A percentile compares a stretch with the other conserved stretches of the same genome.
Conservation (phyloP, 1,140 invertebrate genomes). For the Trypoxylus dichotomus region DNA sequence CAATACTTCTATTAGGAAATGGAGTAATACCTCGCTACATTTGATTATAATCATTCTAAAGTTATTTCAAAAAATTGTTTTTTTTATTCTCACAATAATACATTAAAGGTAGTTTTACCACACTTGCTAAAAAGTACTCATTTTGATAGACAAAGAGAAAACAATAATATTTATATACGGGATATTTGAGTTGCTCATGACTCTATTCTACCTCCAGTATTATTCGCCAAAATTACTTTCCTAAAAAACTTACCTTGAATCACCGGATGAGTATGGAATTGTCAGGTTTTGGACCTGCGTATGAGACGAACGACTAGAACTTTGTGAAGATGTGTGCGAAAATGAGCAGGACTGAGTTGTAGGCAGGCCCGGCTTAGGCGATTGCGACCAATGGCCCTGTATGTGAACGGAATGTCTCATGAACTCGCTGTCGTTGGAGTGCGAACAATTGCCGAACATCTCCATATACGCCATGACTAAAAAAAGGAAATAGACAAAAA, state of each 20-base stretch:
- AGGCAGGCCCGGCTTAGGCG: constrained; percentile 51
- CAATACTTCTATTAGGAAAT: too few species aligned
- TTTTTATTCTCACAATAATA: too few species aligned
- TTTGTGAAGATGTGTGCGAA: constrained; percentile 47
- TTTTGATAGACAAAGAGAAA: too few species aligned
- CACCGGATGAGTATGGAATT: constrained; percentile 54
- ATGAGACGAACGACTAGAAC: constrained; percentile 48
- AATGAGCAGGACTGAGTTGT: constrained; percentile 65
- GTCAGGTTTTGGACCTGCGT: constrained; percentile 52
- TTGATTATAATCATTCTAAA: too few species aligned
- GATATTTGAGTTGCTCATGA: too few species aligned
- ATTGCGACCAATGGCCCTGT: constrained; percentile 65
- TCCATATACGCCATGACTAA: constrained; percentile 96
- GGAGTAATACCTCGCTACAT: too few species aligned
- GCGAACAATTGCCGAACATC: constrained; percentile 87
- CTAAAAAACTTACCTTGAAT: constrained; percentile 52
- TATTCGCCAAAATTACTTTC: too few species aligned
- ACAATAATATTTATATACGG: too few species aligned
- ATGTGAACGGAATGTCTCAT: constrained; percentile 81
- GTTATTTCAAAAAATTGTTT: too few species aligned
- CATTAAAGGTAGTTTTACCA: too few species aligned
- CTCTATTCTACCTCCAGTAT: too few species aligned
- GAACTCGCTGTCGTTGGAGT: constrained; percentile 71
- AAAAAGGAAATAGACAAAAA: constrained; percentile 48
- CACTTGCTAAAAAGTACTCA: too few species aligned